Evolutionary conservation across 2,113 vertebrate genomes (phyloP).

Genomic region (Picathartes gymnocephalus): DNA sequence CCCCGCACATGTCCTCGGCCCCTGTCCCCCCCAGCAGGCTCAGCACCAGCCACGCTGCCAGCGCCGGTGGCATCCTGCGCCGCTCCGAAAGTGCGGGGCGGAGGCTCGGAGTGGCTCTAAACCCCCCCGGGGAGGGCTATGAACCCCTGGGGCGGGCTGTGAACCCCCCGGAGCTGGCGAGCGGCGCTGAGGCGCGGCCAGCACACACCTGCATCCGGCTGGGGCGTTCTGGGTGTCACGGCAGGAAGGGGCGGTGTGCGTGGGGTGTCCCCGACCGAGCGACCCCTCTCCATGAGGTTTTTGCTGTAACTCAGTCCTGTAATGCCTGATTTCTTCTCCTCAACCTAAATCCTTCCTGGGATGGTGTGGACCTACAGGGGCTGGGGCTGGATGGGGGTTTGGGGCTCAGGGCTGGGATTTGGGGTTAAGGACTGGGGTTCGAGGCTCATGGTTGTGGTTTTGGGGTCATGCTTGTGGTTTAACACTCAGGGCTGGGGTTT

Average conservation of each 20-base stretch:
- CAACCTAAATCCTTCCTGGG: background rate
- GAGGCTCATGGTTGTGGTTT: background rate
- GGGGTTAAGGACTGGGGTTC: background rate
- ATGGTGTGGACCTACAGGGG: too few relatives aligned
- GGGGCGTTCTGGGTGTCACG: fast-evolving
- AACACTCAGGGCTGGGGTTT: background rate
- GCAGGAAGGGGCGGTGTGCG: fast-evolving
- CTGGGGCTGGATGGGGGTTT: background rate
- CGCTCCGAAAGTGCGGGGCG: fast-evolving
- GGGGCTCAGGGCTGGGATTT: background rate
- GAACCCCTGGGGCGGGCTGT: background rate
- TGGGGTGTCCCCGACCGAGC: fast-evolving
- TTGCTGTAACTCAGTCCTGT: background rate
- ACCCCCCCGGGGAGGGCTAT: background rate
- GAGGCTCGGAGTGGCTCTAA: background rate
- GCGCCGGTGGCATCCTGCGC: background rate
- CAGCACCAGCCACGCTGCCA: background rate
- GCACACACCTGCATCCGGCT: constrained; percentile 37
- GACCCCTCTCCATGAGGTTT: background rate
- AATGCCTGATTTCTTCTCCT: background rate
- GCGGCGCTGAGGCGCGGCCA: background rate
- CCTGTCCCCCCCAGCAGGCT: background rate
- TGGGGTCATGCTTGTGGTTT: too few relatives aligned
- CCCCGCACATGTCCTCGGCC: background rate
- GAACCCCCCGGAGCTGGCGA: background rate